Evolutionary conservation across 2,888 invertebrate species (phyloP), one percentile per base, ranked within the genome.

Genomic region (Caenorhabditis sinica): DNA sequence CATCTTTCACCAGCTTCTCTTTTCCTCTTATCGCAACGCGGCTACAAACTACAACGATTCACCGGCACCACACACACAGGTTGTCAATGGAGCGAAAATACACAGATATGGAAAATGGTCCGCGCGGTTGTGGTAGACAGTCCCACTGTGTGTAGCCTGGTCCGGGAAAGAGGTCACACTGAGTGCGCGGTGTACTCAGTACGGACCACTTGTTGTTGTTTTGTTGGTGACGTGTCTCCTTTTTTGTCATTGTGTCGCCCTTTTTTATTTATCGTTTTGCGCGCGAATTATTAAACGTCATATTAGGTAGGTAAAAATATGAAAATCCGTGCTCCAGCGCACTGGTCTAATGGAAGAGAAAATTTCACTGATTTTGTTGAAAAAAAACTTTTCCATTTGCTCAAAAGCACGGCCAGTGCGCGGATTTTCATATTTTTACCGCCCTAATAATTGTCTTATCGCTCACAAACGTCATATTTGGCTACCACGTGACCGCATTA

Each of bases 401-500:
- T n/a, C n/a, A n/a, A n/a, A n/a, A n/a, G n/a, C n/a, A n/a, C n/a
- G n/a, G n/a, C n/a, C n/a, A n/a, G n/a, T n/a, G n/a, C n/a, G n/a
- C n/a, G n/a, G n/a, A n/a, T n/a, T n/a, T n/a, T n/a, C n/a, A n/a
- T n/a, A n/a, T n/a, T n/a, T n/a, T n/a, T n/a, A n/a, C n/a, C n/a
- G n/a, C n/a, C n/a, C n/a, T n/a, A n/a, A n/a, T n/a, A n/a, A 76
- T 68, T 43, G 43, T 40, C 66, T 80, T 72, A 80, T 80, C 72
- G 36, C 23, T 65, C 51, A 68, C 45, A n/a, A 49, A 13, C 51
- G 30, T 51, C 75, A 69, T 15, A 53, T 40, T 17, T 4, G 30
- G 20, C 25, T 25, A 79, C 72, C 80, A 80, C 80, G 80, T 80
- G 80, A 80, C 80, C 36, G 36, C 49, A 17, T 80, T 66, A 72